phyloP scores from a whole-genome alignment of 2,797 vertebrate species.

The Scleropages formosus region DNA sequence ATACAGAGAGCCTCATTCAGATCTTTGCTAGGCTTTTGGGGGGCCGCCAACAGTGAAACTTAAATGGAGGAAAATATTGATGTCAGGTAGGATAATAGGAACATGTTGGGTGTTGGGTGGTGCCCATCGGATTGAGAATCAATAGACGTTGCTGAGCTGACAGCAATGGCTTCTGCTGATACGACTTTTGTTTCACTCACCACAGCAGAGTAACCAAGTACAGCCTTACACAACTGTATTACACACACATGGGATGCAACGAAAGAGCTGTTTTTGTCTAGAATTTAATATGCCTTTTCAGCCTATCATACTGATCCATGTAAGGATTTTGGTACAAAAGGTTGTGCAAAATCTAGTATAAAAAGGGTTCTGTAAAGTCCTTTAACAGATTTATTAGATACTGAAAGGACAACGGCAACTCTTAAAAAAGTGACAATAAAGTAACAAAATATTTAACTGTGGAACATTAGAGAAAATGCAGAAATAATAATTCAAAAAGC shows the following conservation, averaged over 20 bases:
- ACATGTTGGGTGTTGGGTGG: conserved; percentile 47
- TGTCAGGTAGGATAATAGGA: conserved; percentile 43
- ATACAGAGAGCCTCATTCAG: neutral
- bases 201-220: conserved; percentile 25
- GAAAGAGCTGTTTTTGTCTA: neutral
- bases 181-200: conserved; percentile 39
- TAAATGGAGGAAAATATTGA: conserved; percentile 42
- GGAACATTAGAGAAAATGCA: neutral
- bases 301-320: conserved; percentile 33
- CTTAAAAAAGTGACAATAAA: conserved; percentile 14
- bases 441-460: conserved; percentile 15
- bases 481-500: no score
- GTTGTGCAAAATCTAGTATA: conserved; percentile 25
- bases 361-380: neutral
- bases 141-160: conserved; percentile 33
- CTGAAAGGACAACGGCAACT: neutral
- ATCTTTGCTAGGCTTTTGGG: conserved; percentile 1
- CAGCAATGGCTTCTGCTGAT: conserved; percentile 36
- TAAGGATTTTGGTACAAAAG: conserved; percentile 43
- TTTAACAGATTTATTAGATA: conserved; percentile 1
- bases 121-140: conserved; percentile 37
- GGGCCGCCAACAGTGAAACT: conserved; percentile 25
- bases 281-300: conserved; percentile 24
- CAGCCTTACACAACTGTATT: conserved; percentile 1
- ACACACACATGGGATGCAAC: neutral